Conservation (phyloP, 37 sponge, comb jelly and placozoan genomes). For the Ephydatia muelleri region DNA sequence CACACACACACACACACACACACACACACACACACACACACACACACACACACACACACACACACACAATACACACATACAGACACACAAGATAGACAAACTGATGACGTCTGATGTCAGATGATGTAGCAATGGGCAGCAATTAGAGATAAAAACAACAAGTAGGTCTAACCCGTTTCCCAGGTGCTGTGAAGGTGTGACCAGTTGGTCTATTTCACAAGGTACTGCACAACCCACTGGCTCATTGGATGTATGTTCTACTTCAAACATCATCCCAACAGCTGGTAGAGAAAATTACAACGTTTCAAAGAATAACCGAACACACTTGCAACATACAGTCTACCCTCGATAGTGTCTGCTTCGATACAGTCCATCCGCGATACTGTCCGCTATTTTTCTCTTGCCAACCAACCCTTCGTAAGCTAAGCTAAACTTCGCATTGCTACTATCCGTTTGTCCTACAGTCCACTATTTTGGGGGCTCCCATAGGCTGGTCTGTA, state of each 20-base stretch:
- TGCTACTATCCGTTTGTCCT: too few relatives aligned
- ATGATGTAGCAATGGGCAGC: background rate
- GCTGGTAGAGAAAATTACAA: too few relatives aligned
- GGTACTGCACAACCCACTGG: slow-evolving; percentile 74
- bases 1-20: background rate
- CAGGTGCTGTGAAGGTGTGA: slow-evolving; percentile 97
- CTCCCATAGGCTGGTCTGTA: too few relatives aligned
- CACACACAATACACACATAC: background rate
- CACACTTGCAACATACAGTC: slow-evolving; percentile 9
- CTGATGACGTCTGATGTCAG: background rate
- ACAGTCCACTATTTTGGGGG: too few relatives aligned
- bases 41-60: too few relatives aligned
- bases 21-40: slow-evolving; percentile 21
- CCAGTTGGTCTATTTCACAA: slow-evolving; percentile 87
- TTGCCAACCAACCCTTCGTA: too few relatives aligned
- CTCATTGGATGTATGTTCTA: background rate
- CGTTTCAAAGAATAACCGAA: slow-evolving; percentile 7
- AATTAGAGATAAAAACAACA: too few relatives aligned
- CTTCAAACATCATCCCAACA: too few relatives aligned
- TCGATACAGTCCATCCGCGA: background rate
- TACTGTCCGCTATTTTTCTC: too few relatives aligned
- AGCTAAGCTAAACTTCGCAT: too few relatives aligned
- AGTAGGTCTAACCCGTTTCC: slow-evolving; percentile 62
- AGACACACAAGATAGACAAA: background rate
- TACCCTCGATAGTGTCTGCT: too few relatives aligned